A percentile compares a stretch with the other conserved stretches of the same genome.
Conservation (phyloP, 2,113 vertebrate species). For the Centropus bengalensis region DNA sequence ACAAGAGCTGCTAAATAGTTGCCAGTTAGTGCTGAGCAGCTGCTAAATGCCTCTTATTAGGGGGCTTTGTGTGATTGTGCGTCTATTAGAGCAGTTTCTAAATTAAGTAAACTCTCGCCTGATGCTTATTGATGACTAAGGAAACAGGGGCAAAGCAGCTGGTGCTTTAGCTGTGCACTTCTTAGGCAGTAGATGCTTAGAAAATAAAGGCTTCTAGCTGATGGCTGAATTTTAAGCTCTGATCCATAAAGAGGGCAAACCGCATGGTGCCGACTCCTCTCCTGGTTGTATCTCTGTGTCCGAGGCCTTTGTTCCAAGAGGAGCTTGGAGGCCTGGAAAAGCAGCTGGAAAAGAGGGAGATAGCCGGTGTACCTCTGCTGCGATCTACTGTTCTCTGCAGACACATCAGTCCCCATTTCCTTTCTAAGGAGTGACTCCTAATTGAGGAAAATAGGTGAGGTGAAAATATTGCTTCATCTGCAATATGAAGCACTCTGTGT, state of each 20-base stretch:
- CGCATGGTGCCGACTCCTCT: constrained; percentile 43
- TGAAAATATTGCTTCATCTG: too few relatives aligned
- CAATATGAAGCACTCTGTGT: not conserved
- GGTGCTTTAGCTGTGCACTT: not conserved
- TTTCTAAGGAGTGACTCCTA: not conserved
- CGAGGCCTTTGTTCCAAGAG: constrained; percentile 50
- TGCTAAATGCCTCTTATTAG: not conserved
- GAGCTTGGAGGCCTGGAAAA: not conserved
- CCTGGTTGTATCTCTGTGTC: constrained; percentile 13
- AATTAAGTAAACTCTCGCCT: not conserved
- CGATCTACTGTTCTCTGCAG: not conserved
- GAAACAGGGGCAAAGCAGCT: not conserved
- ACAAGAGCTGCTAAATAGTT: not conserved
- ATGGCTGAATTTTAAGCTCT: not conserved
- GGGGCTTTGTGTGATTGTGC: not conserved
- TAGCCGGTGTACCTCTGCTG: not conserved
- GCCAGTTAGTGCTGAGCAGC: not conserved
- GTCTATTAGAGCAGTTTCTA: not conserved
- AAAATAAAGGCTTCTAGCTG: not conserved
- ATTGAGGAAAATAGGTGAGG: not conserved
- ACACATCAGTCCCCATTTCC: not conserved
- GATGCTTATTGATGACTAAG: not conserved
- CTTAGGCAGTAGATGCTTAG: not conserved
- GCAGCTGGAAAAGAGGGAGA: constrained; percentile 22
- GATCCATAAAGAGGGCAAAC: constrained; percentile 50